These are phyloP conservation scores for Phylloscopus trochiloides DNA, from an alignment of 2,113 vertebrate genomes.

Conservation along the genomic window DNA sequence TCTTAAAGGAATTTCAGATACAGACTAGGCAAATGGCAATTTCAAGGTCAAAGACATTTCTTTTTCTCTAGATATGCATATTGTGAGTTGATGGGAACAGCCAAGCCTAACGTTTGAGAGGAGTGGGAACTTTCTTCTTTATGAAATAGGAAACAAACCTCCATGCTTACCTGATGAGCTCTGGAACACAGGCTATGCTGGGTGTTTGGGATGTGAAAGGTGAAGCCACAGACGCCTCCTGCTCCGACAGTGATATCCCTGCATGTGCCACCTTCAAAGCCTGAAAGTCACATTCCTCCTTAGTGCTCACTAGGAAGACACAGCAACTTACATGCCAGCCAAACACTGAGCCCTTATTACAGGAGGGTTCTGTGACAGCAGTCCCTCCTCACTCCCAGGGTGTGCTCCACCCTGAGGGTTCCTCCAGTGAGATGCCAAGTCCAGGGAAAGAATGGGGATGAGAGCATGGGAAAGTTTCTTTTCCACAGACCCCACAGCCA, in stretches of 20 bases:
- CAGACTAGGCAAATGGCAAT: background rate
- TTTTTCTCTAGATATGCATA: background rate
- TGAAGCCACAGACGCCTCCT: constrained; percentile 81
- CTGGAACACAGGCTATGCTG: constrained; percentile 77
- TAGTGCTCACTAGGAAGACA: background rate
- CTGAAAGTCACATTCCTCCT: constrained; percentile 66
- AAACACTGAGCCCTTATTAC: background rate
- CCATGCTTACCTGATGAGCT: constrained; percentile 75
- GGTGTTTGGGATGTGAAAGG: constrained; percentile 77
- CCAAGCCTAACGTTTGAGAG: background rate
- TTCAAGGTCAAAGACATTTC: background rate
- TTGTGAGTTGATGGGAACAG: background rate
- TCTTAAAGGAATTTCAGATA: background rate
- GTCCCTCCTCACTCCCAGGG: background rate
- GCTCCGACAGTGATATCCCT: constrained; percentile 80
- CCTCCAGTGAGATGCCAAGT: background rate
- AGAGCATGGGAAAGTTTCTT: background rate
- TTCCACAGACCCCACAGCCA: background rate
- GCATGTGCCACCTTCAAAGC: constrained; percentile 82
- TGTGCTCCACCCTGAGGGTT: background rate
- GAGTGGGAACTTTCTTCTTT: background rate
- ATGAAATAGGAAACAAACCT: background rate
- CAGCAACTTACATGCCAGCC: background rate
- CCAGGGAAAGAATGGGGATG: background rate
- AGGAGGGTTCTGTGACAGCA: background rate